Evolutionary conservation across 2,888 invertebrate genomes (phyloP), one percentile per base, ranked within the genome.

Genomic region (Trichogramma evanescens): DNA sequence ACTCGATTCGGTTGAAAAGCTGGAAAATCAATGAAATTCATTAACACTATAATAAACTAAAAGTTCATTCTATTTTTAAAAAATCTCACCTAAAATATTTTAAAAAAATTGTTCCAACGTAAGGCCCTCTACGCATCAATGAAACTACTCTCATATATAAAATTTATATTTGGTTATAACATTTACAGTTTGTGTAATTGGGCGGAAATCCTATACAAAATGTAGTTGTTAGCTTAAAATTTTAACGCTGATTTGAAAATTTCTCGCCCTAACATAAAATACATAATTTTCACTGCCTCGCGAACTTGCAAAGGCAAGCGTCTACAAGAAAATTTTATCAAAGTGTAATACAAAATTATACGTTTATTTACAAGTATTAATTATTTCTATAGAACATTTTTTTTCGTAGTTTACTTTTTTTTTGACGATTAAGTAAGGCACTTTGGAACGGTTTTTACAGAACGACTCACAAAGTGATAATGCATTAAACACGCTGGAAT

Each of bases 401-500:
- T 45, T 45, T 45, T 45, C 8, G n/a, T 45, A 9, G n/a, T 63
- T 63, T 62, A 59, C 53, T 62, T 61, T 61, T 59, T 65, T 67
- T 54, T 65, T 67, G 67, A 69, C 65, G 65, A 69, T 66, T 26
- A 26, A 26, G 68, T 74, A 77, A 77, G 77, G 77, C 77, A 77
- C 77, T 76, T 76, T 75, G 75, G 75, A 75, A 74, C 69, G 70
- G 70, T 70, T 71, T 68, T 58, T 71, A 69, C 68, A 69, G 67
- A 62, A 58, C n/a, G 45, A 56, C 46, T 54, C 56, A 59, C 53
- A 45, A 51, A 56, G 7, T 54, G 52, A 59, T 56, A 63, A 52
- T 61, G 62, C 62, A 63, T 54, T 61, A 53, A 9, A 45, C 9
- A 45, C n/a, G 45, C 45, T 9, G 8, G n/a, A 45, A 61, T 54